Evolutionary conservation across 2,888 invertebrate genomes (phyloP).

Genomic region (Andrena minutula): DNA sequence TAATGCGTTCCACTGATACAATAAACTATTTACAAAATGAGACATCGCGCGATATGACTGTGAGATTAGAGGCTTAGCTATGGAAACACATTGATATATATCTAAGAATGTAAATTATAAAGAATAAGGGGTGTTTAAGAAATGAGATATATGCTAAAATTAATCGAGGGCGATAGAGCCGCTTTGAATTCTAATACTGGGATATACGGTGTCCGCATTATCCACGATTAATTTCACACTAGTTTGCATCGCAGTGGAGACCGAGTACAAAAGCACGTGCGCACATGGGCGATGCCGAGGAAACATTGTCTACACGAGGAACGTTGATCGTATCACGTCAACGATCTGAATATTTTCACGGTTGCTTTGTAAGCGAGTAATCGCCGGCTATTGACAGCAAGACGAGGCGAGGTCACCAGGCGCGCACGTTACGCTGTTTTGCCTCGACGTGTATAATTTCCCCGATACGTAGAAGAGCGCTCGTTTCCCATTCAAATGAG

Average conservation of each 20-base stretch:
- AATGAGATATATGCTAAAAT: too few relatives aligned
- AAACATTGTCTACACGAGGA: slow-evolving; percentile 27
- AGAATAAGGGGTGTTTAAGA: too few relatives aligned
- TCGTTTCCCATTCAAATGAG: neutral
- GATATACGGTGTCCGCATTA: too few relatives aligned
- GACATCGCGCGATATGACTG: neutral
- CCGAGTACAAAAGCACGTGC: neutral
- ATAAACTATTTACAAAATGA: neutral
- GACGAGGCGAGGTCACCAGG: slow-evolving; percentile 39
- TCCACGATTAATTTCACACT: too few relatives aligned
- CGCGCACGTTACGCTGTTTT: slow-evolving; percentile 29
- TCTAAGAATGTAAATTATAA: too few relatives aligned
- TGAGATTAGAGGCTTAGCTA: too few relatives aligned
- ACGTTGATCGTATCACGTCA: slow-evolving; percentile 47
- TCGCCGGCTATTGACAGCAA: slow-evolving; percentile 42
- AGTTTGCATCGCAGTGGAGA: too few relatives aligned
- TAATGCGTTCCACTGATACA: neutral
- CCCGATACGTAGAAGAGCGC: slow-evolving; percentile 47
- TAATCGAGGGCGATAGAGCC: too few relatives aligned
- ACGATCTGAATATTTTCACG: slow-evolving; percentile 59
- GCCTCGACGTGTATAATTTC: slow-evolving; percentile 44
- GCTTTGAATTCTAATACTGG: too few relatives aligned
- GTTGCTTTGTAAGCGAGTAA: slow-evolving; percentile 51
- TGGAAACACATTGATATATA: too few relatives aligned
- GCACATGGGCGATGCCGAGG: slow-evolving; percentile 9